Conservation (phyloP, 2,797 vertebrate genomes). For the Anabacerthia variegaticeps region DNA sequence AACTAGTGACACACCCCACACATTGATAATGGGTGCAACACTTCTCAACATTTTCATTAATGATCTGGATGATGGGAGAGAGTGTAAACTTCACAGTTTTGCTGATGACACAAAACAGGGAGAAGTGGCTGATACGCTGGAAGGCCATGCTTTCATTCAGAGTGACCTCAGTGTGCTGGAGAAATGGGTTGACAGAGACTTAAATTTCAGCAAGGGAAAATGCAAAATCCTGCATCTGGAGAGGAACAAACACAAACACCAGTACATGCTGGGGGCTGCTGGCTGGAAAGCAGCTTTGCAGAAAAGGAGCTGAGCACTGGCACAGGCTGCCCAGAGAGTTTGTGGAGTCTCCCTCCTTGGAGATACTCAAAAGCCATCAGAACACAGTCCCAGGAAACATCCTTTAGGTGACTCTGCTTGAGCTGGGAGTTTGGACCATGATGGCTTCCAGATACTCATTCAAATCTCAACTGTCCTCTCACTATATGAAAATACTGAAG, state of each 20-base stretch:
- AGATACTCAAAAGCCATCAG: neutral
- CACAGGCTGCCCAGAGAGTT: neutral
- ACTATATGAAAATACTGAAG: neutral
- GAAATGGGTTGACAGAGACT: neutral
- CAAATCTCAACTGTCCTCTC: neutral
- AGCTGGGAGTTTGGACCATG: neutral
- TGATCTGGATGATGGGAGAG: neutral
- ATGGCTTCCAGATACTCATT: neutral
- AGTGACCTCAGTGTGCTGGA: neutral
- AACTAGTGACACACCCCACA: neutral
- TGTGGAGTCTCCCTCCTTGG: neutral
- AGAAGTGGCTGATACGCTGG: neutral
- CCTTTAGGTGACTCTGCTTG: neutral
- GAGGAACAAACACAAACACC: neutral
- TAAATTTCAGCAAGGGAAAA: neutral
- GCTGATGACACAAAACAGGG: neutral
- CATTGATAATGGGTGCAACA: neutral
- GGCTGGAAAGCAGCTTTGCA: neutral
- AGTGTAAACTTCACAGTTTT: neutral
- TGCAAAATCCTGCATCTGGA: neutral
- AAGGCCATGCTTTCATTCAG: neutral
- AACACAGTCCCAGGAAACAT: neutral
- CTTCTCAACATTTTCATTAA: neutral
- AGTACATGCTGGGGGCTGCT: neutral
- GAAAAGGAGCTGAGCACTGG: neutral